Evolutionary conservation across 2,888 invertebrate species (phyloP), one percentile per base, ranked within the genome.

Genomic region (Nebria brevicollis): DNA sequence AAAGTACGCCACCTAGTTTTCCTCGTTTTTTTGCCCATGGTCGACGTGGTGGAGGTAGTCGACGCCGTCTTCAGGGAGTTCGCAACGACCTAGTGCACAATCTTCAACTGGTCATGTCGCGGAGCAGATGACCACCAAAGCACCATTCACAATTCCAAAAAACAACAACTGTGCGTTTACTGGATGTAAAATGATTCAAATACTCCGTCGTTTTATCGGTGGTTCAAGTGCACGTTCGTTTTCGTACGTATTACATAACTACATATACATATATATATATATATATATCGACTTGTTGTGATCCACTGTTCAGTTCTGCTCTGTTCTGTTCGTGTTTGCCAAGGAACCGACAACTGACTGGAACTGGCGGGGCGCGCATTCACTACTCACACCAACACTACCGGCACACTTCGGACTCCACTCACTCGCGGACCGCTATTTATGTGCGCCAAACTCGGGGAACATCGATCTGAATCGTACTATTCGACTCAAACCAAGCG

Each of bases 1-100:
- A 93, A 89, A 85, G 91, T 90, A 88, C 92, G 91, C 93, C 93
- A 93, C 88, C 92, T 90, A 85, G 92, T 93, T 89, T 92, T 93
- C 86, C 91, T 89, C 84, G 90, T 90, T 89, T 91, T 92, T 88
- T 92, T 92, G 88, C 92, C 92, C 92, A 92, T 92, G 85, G 11
- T 86, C 83, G 81, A 77, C 64, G 20, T 72, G 72, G 75, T 75
- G 11, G 54, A 54, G 11, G 54, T 54, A 54, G 54, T 54, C 11
- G 54, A 11, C 54, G 54, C 8, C 34, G 54, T 15, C 75, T 54
- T 75, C 65, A 15, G 34, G 26, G 25, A 65, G 68, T 8, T 20
- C 68, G 7, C 7, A n/a, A 15, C 8, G 54, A 54, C 54, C 20
- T 26, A 68, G 68, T 25, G 26, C 20, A 68, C 68, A 7, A 7